Evolutionary conservation across 2,797 vertebrate species (phyloP), one percentile per base, ranked within the genome.

Genomic region (Monodelphis domestica): DNA sequence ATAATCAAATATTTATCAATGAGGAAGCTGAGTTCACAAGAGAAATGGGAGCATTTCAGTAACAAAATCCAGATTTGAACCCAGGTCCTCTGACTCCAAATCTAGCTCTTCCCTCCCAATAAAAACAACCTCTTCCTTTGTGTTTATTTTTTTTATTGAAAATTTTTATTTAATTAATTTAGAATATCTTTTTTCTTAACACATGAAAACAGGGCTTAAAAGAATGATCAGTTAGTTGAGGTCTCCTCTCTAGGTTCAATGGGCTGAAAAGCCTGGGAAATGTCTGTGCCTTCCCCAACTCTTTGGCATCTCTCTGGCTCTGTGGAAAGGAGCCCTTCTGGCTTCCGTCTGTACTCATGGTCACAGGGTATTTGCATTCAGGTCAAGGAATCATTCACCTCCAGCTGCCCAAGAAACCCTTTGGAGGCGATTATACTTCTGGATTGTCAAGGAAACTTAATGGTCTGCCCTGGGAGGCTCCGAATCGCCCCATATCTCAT

Each of bases 341-440:
- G 7, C 1, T 84, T 52, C 87, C 10, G 38, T 45, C 30, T 30
- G 91, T 52, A 45, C 30, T n/a, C 50, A n/a, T 2, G 28, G 53
- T 29, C 14, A 90, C 38, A 28, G 4, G 53, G 87, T 70, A 78
- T 50, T 51, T 11, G 24, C 51, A 12, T 45, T 1, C 0, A 55
- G 89, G 94, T 52, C 53, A 59, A 54, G 38, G 84, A 0, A 3
- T 88, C 10, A 28, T 7, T 55, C 53, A 51, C 21, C 45, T 50
- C n/a, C 0, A 33, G 53, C 24, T 89, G 84, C 52, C 12, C 11
- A 59, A 50, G 84, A 54, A 88, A 89, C 15, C 33, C 90, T 24
- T 14, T 0, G 0, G 11, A 5, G 26, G 0, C 17, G 0, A 0
- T 29, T 17, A 28, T 51, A 54, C 53, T 24, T 52, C 29, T 21